Base-by-base conservation (phyloP, 2,888 invertebrate species). In the Temnothorax ravouxi region DNA sequence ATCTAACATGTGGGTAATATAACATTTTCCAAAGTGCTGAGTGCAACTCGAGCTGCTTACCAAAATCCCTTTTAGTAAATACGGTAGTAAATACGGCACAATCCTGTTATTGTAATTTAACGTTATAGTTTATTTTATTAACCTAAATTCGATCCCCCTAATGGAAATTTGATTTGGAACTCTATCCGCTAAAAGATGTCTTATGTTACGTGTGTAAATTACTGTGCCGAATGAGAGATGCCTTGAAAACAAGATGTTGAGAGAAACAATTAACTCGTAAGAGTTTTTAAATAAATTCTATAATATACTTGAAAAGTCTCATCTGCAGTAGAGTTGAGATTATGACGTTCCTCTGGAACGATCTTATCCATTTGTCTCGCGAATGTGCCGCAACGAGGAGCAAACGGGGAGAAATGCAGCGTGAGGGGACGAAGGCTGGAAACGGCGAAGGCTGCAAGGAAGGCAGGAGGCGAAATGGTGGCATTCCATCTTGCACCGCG, bases 401-500 rank as follows among this genome's bases (percentile, higher is more conserved):
- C 44, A 50, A 62, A 56, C 59, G 81, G 61, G n/a, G 25, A 69
- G 52, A 67, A 76, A 29, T 80, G 76, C 54, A 64, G 41, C 44
- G 80, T 21, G 69, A 74, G 29, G 56, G 71, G 74, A 76, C 62
- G 72, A 77, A 44, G 50, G 18, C 38, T 9, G 61, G 61, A 75
- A 75, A 47, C 34, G 66, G 15, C 59, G 76, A 77, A 77, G 21
- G 34, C 34, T 62, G 21, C 59, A 72, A 77, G 25, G 29, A 34
- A 11, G 69, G 71, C 75, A 80, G 87, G 67, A 62, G 50, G 66
- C 75, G 72, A 66, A 86, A 89, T 85, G 87, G 90, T 84, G 81
- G 84, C 84, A 81, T 88, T 90, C 86, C 82, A 87, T 91, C 89
- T 90, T 88, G 86, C 90, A 80, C 88, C 85, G 84, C 66, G 86